Evolutionary conservation across 2,888 invertebrate species (phyloP).

Genomic region (Eurytoma adleriae): DNA sequence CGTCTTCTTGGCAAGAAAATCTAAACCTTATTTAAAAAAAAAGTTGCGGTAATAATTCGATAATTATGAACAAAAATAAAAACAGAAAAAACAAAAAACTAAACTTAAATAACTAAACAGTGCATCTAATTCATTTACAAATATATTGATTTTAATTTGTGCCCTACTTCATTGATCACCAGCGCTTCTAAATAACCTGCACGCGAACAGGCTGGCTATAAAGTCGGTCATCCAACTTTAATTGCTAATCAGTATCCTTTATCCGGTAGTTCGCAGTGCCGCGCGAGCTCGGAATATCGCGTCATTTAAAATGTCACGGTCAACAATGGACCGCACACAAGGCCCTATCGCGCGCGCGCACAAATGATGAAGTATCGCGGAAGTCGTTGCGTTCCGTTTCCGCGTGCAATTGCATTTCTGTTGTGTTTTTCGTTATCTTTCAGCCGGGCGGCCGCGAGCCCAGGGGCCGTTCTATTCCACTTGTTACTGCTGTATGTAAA

Average conservation of each 20-base stretch:
- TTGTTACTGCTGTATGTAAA: background rate
- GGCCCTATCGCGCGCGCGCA: background rate
- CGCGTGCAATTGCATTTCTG: conserved; percentile 6
- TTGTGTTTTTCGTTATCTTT: background rate
- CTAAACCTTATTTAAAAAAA: too few relatives aligned
- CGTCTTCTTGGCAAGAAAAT: too few relatives aligned
- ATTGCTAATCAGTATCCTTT: conserved; percentile 12
- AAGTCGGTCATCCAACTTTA: background rate
- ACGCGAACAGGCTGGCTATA: too few relatives aligned
- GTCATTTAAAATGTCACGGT: conserved; percentile 14
- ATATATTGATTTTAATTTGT: too few relatives aligned
- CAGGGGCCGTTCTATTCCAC: background rate
- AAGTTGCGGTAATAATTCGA: too few relatives aligned
- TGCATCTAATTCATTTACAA: too few relatives aligned
- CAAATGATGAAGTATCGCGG: conserved; percentile 37
- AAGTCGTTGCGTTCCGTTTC: conserved; percentile 39
- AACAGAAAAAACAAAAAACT: too few relatives aligned
- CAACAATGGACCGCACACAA: conserved; percentile 29
- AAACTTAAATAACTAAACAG: too few relatives aligned
- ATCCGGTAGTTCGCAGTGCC: background rate
- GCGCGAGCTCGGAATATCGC: background rate
- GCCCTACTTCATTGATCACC: too few relatives aligned
- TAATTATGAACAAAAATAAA: too few relatives aligned
- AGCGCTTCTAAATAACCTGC: too few relatives aligned
- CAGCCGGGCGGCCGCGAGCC: background rate